Percentiles rank a stretch among this genome's conserved stretches.
Evolutionary conservation across 2,888 invertebrate species (phyloP).

Genomic region (Leucoma salicis): DNA sequence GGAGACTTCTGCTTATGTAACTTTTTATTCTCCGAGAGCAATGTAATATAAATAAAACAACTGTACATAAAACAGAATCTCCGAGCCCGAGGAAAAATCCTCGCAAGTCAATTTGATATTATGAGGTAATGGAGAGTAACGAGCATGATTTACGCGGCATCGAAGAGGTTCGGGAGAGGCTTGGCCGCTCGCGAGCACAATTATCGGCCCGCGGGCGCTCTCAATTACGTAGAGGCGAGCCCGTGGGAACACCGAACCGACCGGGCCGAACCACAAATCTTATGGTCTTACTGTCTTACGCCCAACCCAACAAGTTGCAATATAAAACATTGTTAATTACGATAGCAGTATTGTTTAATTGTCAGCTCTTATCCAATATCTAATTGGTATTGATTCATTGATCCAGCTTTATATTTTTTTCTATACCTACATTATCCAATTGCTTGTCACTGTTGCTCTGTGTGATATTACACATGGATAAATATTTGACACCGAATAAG

Average conservation of each 20-base stretch:
- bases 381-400: background rate
- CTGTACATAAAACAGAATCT: conserved; percentile 36
- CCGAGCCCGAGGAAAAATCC: conserved; percentile 59
- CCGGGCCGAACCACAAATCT: conserved; percentile 70
- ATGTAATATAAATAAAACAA: conserved; percentile 33
- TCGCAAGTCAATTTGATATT: conserved; percentile 77
- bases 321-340: conserved; percentile 32
- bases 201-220: conserved; percentile 81
- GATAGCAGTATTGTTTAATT: conserved; percentile 24
- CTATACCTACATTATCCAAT: too few species aligned
- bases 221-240: conserved; percentile 79
- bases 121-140: conserved; percentile 81
- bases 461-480: too few species aligned
- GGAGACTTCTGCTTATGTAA: too few species aligned
- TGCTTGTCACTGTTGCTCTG: too few species aligned
- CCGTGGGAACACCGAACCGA: conserved; percentile 71
- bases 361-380: background rate
- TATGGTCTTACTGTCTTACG: conserved; percentile 62
- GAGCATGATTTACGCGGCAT: conserved; percentile 76
- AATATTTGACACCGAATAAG: too few species aligned
- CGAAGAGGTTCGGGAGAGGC: conserved; percentile 45
- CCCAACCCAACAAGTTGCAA: conserved; percentile 59
- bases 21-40: conserved; percentile 10
- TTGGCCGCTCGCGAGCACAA: conserved; percentile 71
- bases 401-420: too few species aligned